Evolutionary conservation across 2,113 vertebrate genomes (phyloP), one percentile per base, ranked within the genome.

Genomic region (Marmota monax): DNA sequence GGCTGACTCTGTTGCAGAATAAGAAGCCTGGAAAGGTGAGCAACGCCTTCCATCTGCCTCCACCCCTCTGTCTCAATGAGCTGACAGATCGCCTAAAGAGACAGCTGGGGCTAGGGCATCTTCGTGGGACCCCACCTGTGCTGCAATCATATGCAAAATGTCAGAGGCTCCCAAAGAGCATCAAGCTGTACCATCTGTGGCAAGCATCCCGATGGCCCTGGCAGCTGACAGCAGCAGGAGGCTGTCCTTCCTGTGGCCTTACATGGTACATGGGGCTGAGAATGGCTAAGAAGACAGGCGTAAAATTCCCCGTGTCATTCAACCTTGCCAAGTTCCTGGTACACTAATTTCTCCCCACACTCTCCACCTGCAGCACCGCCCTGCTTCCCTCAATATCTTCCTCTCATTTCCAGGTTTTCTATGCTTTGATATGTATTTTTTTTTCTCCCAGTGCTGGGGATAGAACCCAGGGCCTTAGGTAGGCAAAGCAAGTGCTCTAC

Each of bases 101-200:
- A 96, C 96, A 98, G 98, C 97, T 96, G 96, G 96, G 84, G 56
- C 95, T 65, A 63, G 56, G 72, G 80, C 4, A 17, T 58, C 69
- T 69, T 29, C 7, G 0, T 16, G 56, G 25, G 22, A 34, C 79
- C 92, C 85, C 93, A 90, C 92, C 97, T 95, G 92, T 84, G 92
- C 95, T 74, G 53, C 25, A 23, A 78, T 79, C 92, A 34, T 53
- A 95, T 42, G 76, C 29, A 92, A 97, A 96, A 97, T 95, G 97
- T 96, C 96, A 97, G 79, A 42, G 78, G 67, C 79, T 76, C 72
- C 94, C 73, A 53, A 65, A 1, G 72, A 90, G 89, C 1, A 0
- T 14, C 96, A 90, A 92, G 92, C 95, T 95, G 93, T 67, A 88
- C 87, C 86, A 96, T 96, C 22, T 0, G 1, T 20, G 76, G 80